Base-by-base conservation (phyloP, 2,888 invertebrate species). In the Amiota mariae region DNA sequence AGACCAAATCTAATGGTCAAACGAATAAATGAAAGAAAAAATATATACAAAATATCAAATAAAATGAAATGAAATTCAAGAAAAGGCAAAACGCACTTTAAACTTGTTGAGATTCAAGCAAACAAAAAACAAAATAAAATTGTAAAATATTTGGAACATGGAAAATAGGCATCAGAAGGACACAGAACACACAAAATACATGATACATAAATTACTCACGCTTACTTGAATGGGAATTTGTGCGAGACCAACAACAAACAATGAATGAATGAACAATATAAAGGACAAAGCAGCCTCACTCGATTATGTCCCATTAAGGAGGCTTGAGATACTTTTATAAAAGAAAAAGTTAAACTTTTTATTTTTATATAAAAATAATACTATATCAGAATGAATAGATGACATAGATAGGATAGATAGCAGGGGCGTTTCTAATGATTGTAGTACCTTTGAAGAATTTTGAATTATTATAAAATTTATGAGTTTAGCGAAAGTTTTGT, bases 161-260 rank as follows among this genome's bases (percentile, higher is more conserved):
- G 51, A 76, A 75, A 85, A 82, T 78, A 77, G 83, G 82, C 81
- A 79, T 81, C n/a, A n/a, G n/a, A 83, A 85, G 85, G 79, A 85
- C 84, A 82, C 36, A 36, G 36, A 6, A 6, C 36, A 36, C 6
- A 6, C 36, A 36, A 36, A 6, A 36, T 24, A 24, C 24, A 24
- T 3, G 36, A 36, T 36, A 84, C 85, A 85, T 86, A 86, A 86
- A 86, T 86, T 86, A 86, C 85, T 86, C 86, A 86, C 86, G 85
- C 86, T 86, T 85, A 85, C 86, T 85, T 86, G 86, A 84, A 82
- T 82, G 81, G 85, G 84, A 84, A 86, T 85, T 85, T 86, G 86
- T 86, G 86, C 86, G 86, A 86, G 85, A 83, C 85, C 84, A 80
- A 85, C 84, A 80, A 85, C 78, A 84, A 79, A 24, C 18, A 46